phyloP scores from a whole-genome alignment of 1,140 invertebrate genomes.

The Lepidurus apus region DNA sequence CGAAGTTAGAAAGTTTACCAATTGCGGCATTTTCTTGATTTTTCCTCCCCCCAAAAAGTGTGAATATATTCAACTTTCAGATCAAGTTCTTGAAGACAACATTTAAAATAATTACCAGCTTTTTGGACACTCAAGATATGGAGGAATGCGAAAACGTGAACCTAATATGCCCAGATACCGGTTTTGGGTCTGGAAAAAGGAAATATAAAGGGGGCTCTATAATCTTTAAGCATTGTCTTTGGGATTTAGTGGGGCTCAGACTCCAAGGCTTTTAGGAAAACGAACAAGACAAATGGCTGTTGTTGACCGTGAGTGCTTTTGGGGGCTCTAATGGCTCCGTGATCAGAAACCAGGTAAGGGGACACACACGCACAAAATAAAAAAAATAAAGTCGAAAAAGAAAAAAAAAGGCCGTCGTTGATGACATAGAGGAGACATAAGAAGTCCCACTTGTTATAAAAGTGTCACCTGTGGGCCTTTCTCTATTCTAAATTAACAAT shows the following conservation, averaged over 20 bases:
- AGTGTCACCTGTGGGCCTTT: neutral
- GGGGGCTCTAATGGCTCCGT: conserved; percentile 11
- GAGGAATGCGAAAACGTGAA: neutral
- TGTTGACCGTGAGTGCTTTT: conserved; percentile 21
- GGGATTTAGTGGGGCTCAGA: conserved; percentile 8
- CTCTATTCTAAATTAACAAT: neutral
- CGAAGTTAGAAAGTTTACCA: no score
- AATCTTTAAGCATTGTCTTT: conserved; percentile 19
- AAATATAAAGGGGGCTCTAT: neutral
- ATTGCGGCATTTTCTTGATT: no score
- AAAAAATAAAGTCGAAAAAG: neutral
- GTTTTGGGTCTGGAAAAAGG: neutral
- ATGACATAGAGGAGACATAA: neutral
- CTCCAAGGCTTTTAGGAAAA: neutral
- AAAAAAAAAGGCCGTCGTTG: neutral
- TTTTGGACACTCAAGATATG: neutral
- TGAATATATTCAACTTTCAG: no score
- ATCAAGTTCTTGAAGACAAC: no score
- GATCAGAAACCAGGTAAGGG: conserved; percentile 7
- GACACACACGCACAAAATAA: neutral
- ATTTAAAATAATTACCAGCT: neutral
- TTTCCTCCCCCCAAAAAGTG: no score
- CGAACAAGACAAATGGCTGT: conserved; percentile 10
- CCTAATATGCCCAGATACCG: neutral
- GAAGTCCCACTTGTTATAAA: neutral